Base-by-base conservation (phyloP, 1,140 invertebrate species). In the Drosophila santomea region DNA sequence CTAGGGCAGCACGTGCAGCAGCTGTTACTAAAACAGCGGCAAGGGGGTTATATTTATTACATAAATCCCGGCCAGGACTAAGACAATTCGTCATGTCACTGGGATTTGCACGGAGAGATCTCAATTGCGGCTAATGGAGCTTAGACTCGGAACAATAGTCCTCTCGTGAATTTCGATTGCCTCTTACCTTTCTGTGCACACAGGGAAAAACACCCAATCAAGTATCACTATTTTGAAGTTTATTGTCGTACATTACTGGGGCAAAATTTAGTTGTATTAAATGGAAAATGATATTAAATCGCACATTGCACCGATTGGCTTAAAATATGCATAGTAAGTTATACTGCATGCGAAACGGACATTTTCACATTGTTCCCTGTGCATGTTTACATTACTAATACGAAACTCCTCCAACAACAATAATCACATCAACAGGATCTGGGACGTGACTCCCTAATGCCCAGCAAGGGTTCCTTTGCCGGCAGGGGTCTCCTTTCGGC, bases 371-470 rank as follows among this genome's bases (percentile, higher is more conserved):
- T 41, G n/a, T 38, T 43, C 17, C 39, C 38, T 67, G 28, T 84
- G 74, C 77, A 68, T 83, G 80, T 86, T 88, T 81, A 80, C 79
- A 82, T 88, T 86, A 81, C 82, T 76, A 86, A 86, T 86, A 79
- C 67, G 83, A 54, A 77, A 75, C 73, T 77, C 80, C 85, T 69
- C 79, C 85, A 58, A 62, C 41, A 57, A 39, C 74, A 78, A 81
- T 67, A 83, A 59, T 69, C 74, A 73, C 67, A 78, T 69, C 44
- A 79, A 67, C 60, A 63, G 74, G 20, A 86, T 57, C 10, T 39
- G 15, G 58, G 45, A 74, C 80, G 85, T 84, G 78, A 72, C 77
- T 78, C 77, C 76, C 64, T 78, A 89, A 89, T 84, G 72, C 84
- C 71, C 84, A 80, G 80, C 79, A 83, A 79, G 71, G 47, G 41